Base-by-base conservation (phyloP, 2,797 vertebrate genomes). In the Amblyopsis hoosieri region DNA sequence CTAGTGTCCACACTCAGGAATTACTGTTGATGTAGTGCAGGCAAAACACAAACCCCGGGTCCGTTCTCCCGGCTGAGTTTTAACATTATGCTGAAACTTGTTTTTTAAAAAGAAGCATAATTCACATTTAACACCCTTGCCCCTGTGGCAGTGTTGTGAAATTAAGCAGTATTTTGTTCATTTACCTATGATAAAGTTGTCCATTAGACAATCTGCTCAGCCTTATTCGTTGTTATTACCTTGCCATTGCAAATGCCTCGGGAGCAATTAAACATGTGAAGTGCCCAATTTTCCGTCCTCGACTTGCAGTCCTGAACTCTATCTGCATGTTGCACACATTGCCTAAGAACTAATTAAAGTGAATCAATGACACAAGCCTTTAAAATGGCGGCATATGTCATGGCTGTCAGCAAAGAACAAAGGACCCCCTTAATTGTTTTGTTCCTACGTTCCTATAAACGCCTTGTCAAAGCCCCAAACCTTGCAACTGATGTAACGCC, bases 381-480 rank as follows among this genome's bases (percentile, higher is more conserved):
- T 83, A 86, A 89, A 89, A 91, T 89, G 85, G 87, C 69, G 62
- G 82, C 81, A 80, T 80, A 82, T 90, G 90, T 91, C 88, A 86
- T 48, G 76, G 86, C 81, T 87, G 87, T 91, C 90, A 86, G 82
- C 50, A 63, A 59, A 74, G 74, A 86, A 87, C 87, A 91, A 91
- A 90, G 85, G 83, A 91, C 85, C 86, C 84, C 78, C 87, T 89
- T 92, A 92, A 94, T 93, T 92, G 91, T 91, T 93, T 91, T 89
- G 87, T 90, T 90, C 85, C 76, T 78, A 74, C 67, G 76, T 83
- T 87, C 77, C 81, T 84, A 83, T 88, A 91, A 90, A 87, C 75
- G 84, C 75, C 78, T 86, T 87, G 90, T 91, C 88, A 90, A 81
- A 81, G 72, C 68, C 60, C 63, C 78, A 71, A 69, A 81, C 81